A percentile compares a stretch with the other conserved stretches of the same genome.
These are phyloP conservation scores for Umimayanthus kanabou DNA, from an alignment of 92 coral and sea anemone species.

Conservation along the genomic window DNA sequence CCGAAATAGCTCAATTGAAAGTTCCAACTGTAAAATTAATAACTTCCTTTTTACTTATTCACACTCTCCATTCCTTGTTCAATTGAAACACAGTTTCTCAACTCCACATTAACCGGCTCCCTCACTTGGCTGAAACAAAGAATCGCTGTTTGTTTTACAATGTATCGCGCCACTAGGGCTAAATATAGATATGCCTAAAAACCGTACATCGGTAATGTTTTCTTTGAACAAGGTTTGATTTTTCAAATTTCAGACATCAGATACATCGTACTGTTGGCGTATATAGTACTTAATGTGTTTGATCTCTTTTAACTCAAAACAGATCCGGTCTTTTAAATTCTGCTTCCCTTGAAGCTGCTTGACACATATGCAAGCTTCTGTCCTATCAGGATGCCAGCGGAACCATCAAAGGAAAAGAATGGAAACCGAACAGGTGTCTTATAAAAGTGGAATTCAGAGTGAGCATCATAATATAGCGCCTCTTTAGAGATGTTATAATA, in stretches of 20 bases:
- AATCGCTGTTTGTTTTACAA: neutral
- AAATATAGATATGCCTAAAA: too few species aligned
- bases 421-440: neutral
- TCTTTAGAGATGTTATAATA: neutral
- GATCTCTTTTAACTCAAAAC: neutral
- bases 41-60: neutral
- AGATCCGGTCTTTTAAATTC: neutral
- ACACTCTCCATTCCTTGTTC: neutral
- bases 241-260: neutral
- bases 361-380: neutral
- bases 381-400: neutral
- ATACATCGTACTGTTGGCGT: neutral
- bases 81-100: neutral
- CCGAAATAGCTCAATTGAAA: neutral
- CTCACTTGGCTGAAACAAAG: neutral
- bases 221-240: neutral
- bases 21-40: neutral
- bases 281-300: neutral
- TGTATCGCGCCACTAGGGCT: neutral
- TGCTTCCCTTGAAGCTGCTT: neutral
- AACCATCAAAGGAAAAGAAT: neutral
- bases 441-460: neutral
- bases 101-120: neutral
- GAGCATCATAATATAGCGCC: neutral
- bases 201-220: neutral